A percentile compares a stretch with the other conserved stretches of the same genome.
Evolutionary conservation across 2,113 vertebrate genomes (phyloP).

Genomic region (Muntiacus muntjak): DNA sequence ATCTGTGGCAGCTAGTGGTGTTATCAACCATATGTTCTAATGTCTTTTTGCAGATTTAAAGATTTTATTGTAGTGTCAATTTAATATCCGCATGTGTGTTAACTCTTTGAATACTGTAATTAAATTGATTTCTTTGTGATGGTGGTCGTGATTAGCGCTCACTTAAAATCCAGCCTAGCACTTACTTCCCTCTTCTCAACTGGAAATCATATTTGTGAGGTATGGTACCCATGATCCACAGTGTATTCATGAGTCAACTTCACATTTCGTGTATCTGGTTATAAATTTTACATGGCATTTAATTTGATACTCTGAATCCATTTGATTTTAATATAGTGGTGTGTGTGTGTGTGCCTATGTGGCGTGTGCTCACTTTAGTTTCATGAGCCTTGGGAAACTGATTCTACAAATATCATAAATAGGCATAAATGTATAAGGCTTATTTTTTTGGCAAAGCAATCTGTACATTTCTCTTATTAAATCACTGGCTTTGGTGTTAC

Average conservation of each 20-base stretch:
- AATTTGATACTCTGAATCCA: conserved; percentile 42
- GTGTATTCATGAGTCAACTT: neutral
- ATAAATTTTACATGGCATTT: conserved; percentile 24
- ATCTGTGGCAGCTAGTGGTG: conserved; percentile 68
- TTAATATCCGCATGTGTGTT: conserved; percentile 69
- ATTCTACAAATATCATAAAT: conserved; percentile 21
- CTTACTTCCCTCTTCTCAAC: neutral
- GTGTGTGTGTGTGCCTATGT: neutral
- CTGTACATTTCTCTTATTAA: conserved; percentile 66
- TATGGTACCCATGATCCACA: neutral
- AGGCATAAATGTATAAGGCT: conserved; percentile 31
- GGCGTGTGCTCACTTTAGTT: neutral
- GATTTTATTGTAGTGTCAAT: conserved; percentile 52
- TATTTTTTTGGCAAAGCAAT: conserved; percentile 66
- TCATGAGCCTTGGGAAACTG: conserved; percentile 2
- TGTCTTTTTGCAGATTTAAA: conserved; percentile 52
- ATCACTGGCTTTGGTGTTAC: conserved; percentile 60
- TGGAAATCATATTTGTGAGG: neutral
- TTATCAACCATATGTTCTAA: conserved; percentile 39
- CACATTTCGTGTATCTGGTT: conserved; percentile 54
- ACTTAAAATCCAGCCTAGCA: neutral
- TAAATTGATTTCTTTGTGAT: neutral
- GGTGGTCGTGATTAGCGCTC: conserved; percentile 21
- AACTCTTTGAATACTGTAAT: conserved; percentile 44
- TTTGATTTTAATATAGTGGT: conserved; percentile 13